These are phyloP conservation scores for Meganola albula DNA, from an alignment of 2,888 invertebrate genomes.

Conservation along the genomic window DNA sequence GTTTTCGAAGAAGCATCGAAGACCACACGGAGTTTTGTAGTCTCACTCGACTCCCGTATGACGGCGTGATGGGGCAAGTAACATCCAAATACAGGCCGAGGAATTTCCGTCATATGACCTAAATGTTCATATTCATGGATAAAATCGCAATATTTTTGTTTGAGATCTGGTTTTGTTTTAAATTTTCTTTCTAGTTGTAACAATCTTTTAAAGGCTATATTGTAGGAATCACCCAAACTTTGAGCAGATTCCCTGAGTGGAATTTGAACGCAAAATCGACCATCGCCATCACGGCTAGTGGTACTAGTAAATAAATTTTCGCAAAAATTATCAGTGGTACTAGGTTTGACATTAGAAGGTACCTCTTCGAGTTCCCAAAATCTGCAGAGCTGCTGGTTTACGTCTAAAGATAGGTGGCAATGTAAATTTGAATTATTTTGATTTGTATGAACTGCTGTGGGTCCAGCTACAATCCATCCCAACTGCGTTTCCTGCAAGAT, in stretches of 20 bases:
- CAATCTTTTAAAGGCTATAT: neutral
- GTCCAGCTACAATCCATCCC: neutral
- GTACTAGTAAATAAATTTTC: neutral
- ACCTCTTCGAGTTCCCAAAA: neutral
- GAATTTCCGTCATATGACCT: neutral
- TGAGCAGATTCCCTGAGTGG: neutral
- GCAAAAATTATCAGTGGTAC: neutral
- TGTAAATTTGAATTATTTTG: neutral
- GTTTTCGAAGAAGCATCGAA: neutral
- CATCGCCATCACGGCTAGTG: neutral
- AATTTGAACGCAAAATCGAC: neutral
- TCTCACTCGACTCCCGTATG: neutral
- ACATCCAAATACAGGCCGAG: no score
- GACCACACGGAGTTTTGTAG: neutral
- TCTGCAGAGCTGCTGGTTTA: neutral
- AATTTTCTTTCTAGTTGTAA: neutral
- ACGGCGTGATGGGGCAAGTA: neutral
- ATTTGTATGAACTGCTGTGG: neutral
- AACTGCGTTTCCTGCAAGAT: neutral
- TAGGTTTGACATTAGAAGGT: neutral
- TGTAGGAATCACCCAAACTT: neutral
- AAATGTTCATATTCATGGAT: neutral
- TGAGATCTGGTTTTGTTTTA: neutral
- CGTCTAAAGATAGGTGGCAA: no score
- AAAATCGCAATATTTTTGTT: neutral